phyloP scores from a whole-genome alignment of 2,888 invertebrate genomes.

The Sarcophaga subvicina region DNA sequence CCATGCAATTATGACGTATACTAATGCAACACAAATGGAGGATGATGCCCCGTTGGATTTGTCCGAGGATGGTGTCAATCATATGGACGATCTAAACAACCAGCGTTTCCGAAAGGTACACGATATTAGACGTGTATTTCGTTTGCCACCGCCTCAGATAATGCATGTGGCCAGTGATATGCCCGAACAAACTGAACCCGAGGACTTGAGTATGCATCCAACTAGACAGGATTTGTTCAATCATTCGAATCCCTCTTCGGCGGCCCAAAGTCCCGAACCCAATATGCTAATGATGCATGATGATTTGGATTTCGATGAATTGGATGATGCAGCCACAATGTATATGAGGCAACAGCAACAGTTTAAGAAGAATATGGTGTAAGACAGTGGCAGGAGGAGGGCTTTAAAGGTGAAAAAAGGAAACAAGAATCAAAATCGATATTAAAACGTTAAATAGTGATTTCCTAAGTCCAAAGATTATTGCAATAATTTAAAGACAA shows the following conservation, averaged over 20 bases:
- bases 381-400: too few relatives aligned
- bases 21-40: conserved; percentile 78
- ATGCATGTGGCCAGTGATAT: conserved; percentile 80
- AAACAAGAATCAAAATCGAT: too few relatives aligned
- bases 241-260: conserved; percentile 72
- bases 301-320: conserved; percentile 83
- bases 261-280: conserved; percentile 67
- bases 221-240: conserved; percentile 72
- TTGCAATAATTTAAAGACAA: background rate
- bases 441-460: background rate
- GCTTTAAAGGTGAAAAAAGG: too few relatives aligned
- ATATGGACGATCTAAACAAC: conserved; percentile 72
- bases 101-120: conserved; percentile 81
- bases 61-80: conserved; percentile 82
- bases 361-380: too few relatives aligned
- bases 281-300: conserved; percentile 75
- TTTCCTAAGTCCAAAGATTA: conserved; percentile 5
- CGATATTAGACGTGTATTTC: conserved; percentile 83
- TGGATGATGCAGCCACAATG: conserved; percentile 83
- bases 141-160: conserved; percentile 82
- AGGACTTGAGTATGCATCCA: conserved; percentile 90
- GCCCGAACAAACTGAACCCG: conserved; percentile 95
- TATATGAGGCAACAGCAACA: conserved; percentile 82
- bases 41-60: conserved; percentile 82
- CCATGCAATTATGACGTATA: conserved; percentile 76